Conservation (phyloP, 2,113 vertebrate species). For the Sciurus niger region DNA sequence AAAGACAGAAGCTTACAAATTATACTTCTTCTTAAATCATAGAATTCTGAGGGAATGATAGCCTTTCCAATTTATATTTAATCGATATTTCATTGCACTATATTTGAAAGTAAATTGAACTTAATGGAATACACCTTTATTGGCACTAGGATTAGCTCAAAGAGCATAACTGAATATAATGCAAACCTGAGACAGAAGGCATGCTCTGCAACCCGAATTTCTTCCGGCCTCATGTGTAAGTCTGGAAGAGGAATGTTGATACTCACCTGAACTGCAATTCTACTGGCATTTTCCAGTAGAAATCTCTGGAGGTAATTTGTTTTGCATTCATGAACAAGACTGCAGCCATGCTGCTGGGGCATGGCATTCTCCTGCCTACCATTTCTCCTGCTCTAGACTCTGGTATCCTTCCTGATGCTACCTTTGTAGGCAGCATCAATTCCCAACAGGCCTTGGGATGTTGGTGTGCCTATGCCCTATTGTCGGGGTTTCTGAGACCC, state of each 20-base stretch:
- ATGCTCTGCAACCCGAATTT: neutral
- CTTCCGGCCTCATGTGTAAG: neutral
- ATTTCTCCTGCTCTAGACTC: neutral
- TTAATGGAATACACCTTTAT: neutral
- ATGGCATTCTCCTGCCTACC: neutral
- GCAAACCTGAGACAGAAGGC: neutral
- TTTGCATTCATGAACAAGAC: neutral
- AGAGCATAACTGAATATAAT: accelerated
- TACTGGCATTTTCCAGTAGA: neutral
- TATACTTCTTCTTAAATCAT: neutral
- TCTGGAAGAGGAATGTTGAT: neutral
- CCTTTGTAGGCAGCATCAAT: neutral
- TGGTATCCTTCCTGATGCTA: neutral
- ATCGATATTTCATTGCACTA: neutral
- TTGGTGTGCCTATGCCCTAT: accelerated
- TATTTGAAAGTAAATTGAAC: neutral
- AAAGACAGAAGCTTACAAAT: neutral
- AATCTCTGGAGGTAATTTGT: neutral
- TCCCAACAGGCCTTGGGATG: too few species aligned
- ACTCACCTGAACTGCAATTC: neutral
- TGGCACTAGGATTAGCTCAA: neutral
- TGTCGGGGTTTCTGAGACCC: too few species aligned
- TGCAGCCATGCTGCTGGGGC: neutral
- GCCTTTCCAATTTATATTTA: neutral
- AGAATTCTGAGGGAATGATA: neutral